These are phyloP conservation scores for Drosophila neutralis DNA, from an alignment of 2,888 invertebrate species.

Conservation along the genomic window DNA sequence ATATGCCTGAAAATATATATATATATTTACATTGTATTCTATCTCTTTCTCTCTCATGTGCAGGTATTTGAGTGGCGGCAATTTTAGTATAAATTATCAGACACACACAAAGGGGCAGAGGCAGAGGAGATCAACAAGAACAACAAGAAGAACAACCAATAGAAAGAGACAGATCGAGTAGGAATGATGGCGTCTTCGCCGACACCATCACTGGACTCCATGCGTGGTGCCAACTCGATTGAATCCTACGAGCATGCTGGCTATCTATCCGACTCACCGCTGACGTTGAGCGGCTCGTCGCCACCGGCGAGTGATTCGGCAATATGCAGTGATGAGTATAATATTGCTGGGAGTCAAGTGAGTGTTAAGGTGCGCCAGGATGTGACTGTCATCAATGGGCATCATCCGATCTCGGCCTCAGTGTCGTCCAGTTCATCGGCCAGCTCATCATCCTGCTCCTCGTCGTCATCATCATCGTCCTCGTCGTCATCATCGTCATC, in stretches of 20 bases:
- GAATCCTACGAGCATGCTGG: conserved; percentile 94
- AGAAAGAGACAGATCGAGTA: conserved; percentile 14
- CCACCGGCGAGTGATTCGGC: conserved; percentile 94
- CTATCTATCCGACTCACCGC: conserved; percentile 90
- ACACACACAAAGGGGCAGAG: not conserved
- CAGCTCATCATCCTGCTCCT: conserved; percentile 80
- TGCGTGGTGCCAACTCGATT: conserved; percentile 93
- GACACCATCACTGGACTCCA: conserved; percentile 96
- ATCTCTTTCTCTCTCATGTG: not conserved
- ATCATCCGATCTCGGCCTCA: conserved; percentile 83
- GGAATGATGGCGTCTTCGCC: conserved; percentile 93
- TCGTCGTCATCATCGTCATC: conserved; percentile 77
- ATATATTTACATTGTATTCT: not conserved
- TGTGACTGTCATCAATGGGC: conserved; percentile 80
- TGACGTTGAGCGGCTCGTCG: conserved; percentile 94
- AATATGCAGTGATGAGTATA: conserved; percentile 89
- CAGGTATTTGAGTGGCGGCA: conserved; percentile 11
- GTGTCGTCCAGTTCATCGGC: conserved; percentile 82
- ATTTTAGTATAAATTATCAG: conserved; percentile 1
- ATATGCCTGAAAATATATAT: not conserved
- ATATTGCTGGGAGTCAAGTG: conserved; percentile 70
- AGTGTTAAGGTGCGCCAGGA: conserved; percentile 73
- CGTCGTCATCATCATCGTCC: conserved; percentile 80
- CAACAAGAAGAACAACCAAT: conserved; percentile 7
- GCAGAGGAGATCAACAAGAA: not conserved